Base-by-base conservation (phyloP, 2,797 vertebrate genomes). In the Tragopan temminckii region DNA sequence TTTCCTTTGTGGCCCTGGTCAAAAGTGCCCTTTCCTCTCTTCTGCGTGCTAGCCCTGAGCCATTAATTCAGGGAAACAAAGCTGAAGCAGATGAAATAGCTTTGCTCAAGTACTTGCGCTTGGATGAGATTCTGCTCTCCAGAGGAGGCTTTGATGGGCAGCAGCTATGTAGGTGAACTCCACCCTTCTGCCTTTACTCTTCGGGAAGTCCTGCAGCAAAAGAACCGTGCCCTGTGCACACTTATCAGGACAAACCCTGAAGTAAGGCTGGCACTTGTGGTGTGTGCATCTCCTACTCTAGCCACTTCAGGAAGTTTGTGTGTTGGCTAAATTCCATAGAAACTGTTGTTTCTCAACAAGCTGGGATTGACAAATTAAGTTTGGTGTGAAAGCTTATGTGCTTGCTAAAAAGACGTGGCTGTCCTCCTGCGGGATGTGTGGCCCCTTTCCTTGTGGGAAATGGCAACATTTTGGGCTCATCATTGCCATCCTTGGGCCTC, bases 241-340 rank as follows among this genome's bases (percentile, higher is more conserved):
- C 35, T 38, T 11, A 31, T 29, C 5, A 58, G 66, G 11, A 74
- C 71, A n/a, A n/a, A 52, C 75, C 70, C 23, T 29, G 31, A 81
- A 31, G 31, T 17, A 20, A 12, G 33, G 36, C 57, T 77, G 45
- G 29, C 53, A 53, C 20, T 79, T 3, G 1, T 31, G 24, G 27
- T 0, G 0, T 25, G 12, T 33, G 25, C 36, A 21, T 25, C 57
- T 70, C 45, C 21, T 36, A 4, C 1, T 4, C 61, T 14, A 4
- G 61, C 20, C 20, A 25, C 27, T 5, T 1, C 0, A 0, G 46
- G n/a, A 58, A 10, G n/a, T 8, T 9, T 0, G 2, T 0, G 4
- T 0, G 0, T 7, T 20, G 45, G 40, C 74, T 33, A 38, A 36
- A 36, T 36, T 12, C 13, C 31, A 5, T 23, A 68, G 55, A 24